Base-by-base conservation (phyloP, 1,140 invertebrate genomes). In the Zaprionus ornatus region DNA sequence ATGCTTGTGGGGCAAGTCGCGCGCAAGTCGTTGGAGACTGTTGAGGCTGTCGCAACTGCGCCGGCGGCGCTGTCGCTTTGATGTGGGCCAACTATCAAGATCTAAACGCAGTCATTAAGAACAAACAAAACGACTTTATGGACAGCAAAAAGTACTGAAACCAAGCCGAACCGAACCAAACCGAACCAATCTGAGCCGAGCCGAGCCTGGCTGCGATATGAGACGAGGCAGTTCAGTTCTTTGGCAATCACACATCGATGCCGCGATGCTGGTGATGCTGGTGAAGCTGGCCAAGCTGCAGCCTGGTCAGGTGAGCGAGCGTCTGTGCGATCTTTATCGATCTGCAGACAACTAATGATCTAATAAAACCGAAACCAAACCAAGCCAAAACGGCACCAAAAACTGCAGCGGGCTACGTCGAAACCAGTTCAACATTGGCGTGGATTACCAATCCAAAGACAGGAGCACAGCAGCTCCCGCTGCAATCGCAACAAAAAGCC, bases 111-210 rank as follows among this genome's bases (percentile, higher is more conserved):
- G 85, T 90, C 85, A 90, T 90, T 90, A 90, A 90, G 85, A 90
- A 90, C 85, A 90, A 90, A 90, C 85, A 90, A 90, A 90, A 90
- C 85, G 85, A 90, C 85, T 90, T 90, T 90, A 90, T 90, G 85
- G 85, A 84, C 85, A 84, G 84, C 84, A 90, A 88, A 88, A 86
- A 80, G 77, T 74, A 82, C 69, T 50, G 75, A 83, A 73, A 74
- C 56, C 73, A 55, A 69, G 52, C 32, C 45, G 56, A 50, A 68
- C 63, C 59, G 21, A 80, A 45, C 40, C 23, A 29, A 80, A n/a
- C 40, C 6, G 15, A 56, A 12, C 9, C 60, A 17, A 66, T 35
- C 60, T 25, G 59, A 56, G 48, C 21, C 23, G 27, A 75, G 15
- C 50, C 9, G 10, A 15, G 13, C 50, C 27, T 29, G 27, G 4